Percentiles rank a stretch among this genome's conserved stretches.
phyloP scores from a whole-genome alignment of 2,797 vertebrate species.

The Tauraco hartlaubi region DNA sequence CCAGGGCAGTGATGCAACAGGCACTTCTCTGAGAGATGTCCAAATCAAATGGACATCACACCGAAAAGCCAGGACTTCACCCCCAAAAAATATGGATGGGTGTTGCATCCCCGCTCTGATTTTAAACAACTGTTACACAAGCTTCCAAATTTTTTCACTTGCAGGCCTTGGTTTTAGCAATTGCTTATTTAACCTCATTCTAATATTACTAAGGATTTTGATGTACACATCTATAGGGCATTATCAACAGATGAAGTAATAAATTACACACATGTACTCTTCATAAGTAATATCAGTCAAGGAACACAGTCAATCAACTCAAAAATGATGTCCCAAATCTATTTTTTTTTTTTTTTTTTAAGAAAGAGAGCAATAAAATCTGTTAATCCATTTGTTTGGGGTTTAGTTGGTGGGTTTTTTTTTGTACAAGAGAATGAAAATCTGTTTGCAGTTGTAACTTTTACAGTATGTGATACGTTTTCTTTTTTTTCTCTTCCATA shows the following conservation, averaged over 20 bases:
- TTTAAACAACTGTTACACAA: neutral
- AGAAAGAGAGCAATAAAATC: neutral
- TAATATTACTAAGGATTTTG: neutral
- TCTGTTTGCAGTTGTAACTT: slow-evolving; percentile 49
- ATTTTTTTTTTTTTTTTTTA: neutral
- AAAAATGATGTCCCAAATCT: neutral
- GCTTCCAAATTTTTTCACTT: neutral
- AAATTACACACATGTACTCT: neutral
- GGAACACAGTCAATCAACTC: neutral
- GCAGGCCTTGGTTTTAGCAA: neutral
- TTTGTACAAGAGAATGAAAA: neutral
- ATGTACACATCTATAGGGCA: neutral
- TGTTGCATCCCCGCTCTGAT: neutral
- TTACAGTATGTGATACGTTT: slow-evolving; percentile 22
- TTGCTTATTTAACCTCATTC: neutral
- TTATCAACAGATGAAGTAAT: neutral
- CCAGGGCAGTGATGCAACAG: neutral
- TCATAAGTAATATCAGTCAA: neutral
- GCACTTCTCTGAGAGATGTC: neutral
- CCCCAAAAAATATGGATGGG: rapidly evolving
- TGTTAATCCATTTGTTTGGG: neutral
- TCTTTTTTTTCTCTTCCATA: neutral
- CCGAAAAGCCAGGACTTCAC: neutral
- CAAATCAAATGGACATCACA: neutral
- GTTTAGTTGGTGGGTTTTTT: neutral